These are phyloP conservation scores for Okapia johnstoni DNA, from an alignment of 2,113 vertebrate species.

Conservation along the genomic window DNA sequence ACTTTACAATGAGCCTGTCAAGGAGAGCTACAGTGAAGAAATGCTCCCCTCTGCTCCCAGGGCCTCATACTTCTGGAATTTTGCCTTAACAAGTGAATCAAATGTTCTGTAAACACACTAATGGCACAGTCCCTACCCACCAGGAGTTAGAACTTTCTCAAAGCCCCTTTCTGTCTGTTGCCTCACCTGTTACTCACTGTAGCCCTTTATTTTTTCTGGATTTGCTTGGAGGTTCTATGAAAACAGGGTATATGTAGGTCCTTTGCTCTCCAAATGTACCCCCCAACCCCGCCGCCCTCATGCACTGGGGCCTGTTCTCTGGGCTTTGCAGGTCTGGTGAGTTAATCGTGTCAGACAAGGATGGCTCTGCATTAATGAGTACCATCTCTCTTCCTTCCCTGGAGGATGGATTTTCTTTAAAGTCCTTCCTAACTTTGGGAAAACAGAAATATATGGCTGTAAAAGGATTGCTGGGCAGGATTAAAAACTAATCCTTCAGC, in stretches of 20 bases:
- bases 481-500: not conserved
- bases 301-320: rapidly evolving
- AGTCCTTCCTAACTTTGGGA: not conserved
- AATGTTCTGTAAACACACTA: not conserved
- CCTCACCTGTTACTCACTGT: not conserved
- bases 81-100: slow-evolving; percentile 19
- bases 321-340: not conserved
- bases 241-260: not conserved
- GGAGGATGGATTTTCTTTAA: not conserved
- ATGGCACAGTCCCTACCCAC: not conserved
- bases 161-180: not conserved
- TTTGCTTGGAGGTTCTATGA: not conserved
- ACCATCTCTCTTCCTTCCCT: not conserved
- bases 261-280: not conserved
- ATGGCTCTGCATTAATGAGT: not conserved
- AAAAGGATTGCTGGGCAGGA: not conserved
- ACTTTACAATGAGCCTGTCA: slow-evolving; percentile 35
- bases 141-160: not conserved
- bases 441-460: not conserved
- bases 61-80: not conserved
- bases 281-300: rapidly evolving
- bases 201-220: not conserved
- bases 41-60: not conserved
- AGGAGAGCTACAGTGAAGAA: not conserved
- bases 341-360: slow-evolving; percentile 4